Conservation (phyloP, 2,797 vertebrate species). For the Semotilus atromaculatus region DNA sequence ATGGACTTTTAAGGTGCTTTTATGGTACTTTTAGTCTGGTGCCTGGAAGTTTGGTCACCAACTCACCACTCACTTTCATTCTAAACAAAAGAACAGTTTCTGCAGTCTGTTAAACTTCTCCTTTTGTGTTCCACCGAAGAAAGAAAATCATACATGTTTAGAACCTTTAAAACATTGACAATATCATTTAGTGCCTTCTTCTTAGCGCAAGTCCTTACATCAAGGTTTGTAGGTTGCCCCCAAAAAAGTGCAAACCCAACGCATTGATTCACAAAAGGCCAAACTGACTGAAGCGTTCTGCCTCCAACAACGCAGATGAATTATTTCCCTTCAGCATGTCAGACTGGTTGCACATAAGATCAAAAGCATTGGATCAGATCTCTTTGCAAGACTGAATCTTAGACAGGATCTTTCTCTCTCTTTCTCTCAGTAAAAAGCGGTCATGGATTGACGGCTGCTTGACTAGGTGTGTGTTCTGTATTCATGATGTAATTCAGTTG, state of each 20-base stretch:
- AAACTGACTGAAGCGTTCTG: constrained; percentile 12
- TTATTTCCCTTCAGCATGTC: not conserved
- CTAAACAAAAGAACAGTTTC: not conserved
- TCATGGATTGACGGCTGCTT: not conserved
- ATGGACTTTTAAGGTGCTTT: not conserved
- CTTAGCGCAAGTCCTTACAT: not conserved
- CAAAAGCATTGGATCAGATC: constrained; percentile 8
- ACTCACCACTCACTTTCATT: not conserved
- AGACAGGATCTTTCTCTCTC: not conserved
- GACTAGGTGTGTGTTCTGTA: constrained; percentile 34
- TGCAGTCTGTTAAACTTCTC: not conserved
- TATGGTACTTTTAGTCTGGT: not conserved
- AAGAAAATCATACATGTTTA: not conserved
- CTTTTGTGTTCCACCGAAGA: not conserved
- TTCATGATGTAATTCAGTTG: constrained; percentile 41
- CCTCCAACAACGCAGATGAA: not conserved
- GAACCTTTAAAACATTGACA: not conserved
- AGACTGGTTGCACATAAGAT: not conserved
- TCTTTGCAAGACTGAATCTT: not conserved
- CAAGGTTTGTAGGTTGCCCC: not conserved
- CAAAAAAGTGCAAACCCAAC: not conserved
- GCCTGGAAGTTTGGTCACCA: not conserved
- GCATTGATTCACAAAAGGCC: not conserved
- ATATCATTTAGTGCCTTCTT: not conserved
- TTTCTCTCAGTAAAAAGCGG: not conserved